Evolutionary conservation across 1,140 invertebrate genomes (phyloP), one percentile per base, ranked within the genome.

Genomic region (Drosophila truncata): DNA sequence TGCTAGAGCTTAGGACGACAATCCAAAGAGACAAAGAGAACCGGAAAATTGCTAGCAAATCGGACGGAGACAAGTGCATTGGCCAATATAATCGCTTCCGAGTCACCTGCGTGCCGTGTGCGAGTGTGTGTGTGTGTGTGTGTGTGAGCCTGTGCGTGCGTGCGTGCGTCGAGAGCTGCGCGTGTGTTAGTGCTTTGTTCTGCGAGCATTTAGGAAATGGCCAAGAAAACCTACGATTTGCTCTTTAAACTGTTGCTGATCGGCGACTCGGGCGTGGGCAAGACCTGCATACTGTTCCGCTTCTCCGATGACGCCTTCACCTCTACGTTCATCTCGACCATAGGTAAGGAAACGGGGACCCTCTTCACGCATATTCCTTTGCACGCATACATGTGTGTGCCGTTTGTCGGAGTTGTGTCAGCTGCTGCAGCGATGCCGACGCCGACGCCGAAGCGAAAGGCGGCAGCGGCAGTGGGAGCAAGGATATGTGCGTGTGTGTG

Each of bases 301-400:
- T 99, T 99, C 94, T 98, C 98, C 57, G 98, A 99, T 93, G 98
- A 99, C 95, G 98, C 98, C 64, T 99, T 99, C 94, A 99, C 99
- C 91, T 98, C 98, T 33, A 99, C 98, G 55, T 99, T 99, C 94
- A 99, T 99, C 93, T 99, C 98, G 59, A 99, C 98, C 46, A 99
- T 99, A 94, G 98, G 98, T 98, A 94, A 95, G 95, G 93, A 47
- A 59, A 29, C 33, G 31, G 35, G 63, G 31, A 27, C 62, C 39
- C 37, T 25, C 47, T 33, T 14, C 29, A 44, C 37, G 33, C 57
- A 72, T 41, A 50, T 39, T 37, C 49, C n/a, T 31, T 42, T 35
- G 37, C 63, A 35, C 47, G 18, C 55, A 69, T 20, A 57, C 50
- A 72, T 62, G 23, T 42, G 35, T 62, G 23, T 42, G 35, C 31